Base-by-base conservation (phyloP, 2,113 vertebrate genomes). In the Urocynchramus pylzowi region DNA sequence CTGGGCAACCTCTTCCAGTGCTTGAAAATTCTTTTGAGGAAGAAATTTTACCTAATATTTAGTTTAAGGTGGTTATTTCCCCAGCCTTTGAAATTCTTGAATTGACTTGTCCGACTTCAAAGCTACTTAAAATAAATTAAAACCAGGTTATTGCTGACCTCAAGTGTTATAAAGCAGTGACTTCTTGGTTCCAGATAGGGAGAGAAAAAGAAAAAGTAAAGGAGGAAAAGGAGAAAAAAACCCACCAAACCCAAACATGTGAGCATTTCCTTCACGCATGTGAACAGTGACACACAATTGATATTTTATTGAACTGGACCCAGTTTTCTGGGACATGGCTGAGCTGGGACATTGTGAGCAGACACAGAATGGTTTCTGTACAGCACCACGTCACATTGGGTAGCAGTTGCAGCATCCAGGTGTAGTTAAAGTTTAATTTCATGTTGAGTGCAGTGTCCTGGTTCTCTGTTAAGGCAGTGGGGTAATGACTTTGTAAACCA, bases 171-270 rank as follows among this genome's bases (percentile, higher is more conserved):
- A 16, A 53, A 39, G 60, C 7, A 60, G n/a, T 37, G 14, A 78
- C 7, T 28, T n/a, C 37, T 42, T 64, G 37, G 24, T 53, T 42
- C 37, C 37, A 53, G 37, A 22, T 6, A 27, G 30, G 30, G 30
- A 30, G 19, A 30, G n/a, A n/a, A n/a, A 16, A 27, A 37, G 57
- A 31, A 11, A 70, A 52, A 39, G 11, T 12, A 56, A 47, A 54
- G 10, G 16, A 37, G 22, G 20, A 44, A 39, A 14, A 35, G 16
- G 9, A 11, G 16, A 4, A 27, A 22, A 33, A 35, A 71, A 42
- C n/a, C n/a, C n/a, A n/a, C n/a, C n/a, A 63, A 44, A 9, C 14
- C 11, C 8, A 23, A 44, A 20, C 0, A 0, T 20, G 16, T n/a
- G 20, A 80, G 10, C 31, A 7, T 11, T 81, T 60, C 5, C 28